Conservation (phyloP, 2,113 vertebrate genomes). For the Tringa solitaria region DNA sequence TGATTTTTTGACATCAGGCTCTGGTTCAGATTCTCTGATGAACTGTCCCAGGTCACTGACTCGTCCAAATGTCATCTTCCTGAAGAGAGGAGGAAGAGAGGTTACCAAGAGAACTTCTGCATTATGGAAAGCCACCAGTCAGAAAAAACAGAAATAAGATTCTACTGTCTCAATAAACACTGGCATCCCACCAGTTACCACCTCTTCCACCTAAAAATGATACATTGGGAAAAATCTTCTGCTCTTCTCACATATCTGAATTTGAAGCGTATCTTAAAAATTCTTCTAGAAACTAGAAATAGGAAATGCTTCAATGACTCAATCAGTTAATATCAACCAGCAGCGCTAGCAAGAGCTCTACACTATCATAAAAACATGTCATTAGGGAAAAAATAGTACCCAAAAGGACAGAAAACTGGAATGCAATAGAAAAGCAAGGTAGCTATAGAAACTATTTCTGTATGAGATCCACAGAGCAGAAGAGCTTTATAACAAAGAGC, state of each 20-base stretch:
- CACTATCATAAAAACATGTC: neutral
- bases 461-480: neutral
- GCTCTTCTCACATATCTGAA: neutral
- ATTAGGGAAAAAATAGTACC: neutral
- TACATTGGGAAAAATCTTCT: neutral
- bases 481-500: neutral
- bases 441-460: neutral
- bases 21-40: constrained; percentile 96
- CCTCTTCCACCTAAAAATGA: neutral
- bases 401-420: neutral
- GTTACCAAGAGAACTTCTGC: neutral
- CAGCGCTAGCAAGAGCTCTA: neutral
- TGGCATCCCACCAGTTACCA: neutral
- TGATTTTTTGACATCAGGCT: constrained; percentile 98
- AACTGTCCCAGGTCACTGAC: constrained; percentile 98
- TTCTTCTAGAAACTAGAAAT: neutral
- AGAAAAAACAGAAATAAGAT: neutral
- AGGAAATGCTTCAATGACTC: neutral
- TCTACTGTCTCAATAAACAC: neutral
- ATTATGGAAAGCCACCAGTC: neutral
- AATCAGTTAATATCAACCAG: neutral
- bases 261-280: neutral
- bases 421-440: neutral
- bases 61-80: constrained; percentile 97
- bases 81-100: constrained; percentile 42